These are phyloP conservation scores for Chouioia cunea DNA, from an alignment of 2,888 invertebrate genomes.

Conservation along the genomic window DNA sequence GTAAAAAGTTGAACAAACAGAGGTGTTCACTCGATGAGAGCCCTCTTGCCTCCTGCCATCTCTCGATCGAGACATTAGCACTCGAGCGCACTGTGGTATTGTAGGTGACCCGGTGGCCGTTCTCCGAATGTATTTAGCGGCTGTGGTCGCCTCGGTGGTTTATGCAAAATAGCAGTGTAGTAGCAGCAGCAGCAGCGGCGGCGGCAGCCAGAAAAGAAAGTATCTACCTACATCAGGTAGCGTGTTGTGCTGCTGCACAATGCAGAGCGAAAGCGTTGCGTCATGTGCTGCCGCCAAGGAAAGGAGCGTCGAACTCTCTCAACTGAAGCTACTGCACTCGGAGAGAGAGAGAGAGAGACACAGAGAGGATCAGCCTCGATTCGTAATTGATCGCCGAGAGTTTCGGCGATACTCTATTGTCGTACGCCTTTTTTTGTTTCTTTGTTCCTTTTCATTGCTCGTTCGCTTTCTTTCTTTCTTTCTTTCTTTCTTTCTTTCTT, in stretches of 20 bases:
- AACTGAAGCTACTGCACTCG: too few species aligned
- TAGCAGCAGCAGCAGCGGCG: neutral
- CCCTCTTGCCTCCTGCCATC: too few species aligned
- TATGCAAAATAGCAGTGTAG: neutral
- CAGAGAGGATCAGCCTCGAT: neutral
- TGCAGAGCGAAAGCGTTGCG: slow-evolving; percentile 25
- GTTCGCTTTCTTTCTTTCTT: too few species aligned
- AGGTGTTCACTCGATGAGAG: too few species aligned
- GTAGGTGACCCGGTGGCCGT: slow-evolving; percentile 24
- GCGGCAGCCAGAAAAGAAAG: neutral
- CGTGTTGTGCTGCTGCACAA: neutral
- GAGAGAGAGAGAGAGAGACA: too few species aligned
- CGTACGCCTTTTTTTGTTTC: too few species aligned
- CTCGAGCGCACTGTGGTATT: neutral
- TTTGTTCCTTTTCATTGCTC: too few species aligned
- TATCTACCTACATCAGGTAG: neutral
- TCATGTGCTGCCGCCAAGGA: neutral
- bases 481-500: too few species aligned
- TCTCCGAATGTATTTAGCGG: neutral
- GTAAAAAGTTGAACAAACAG: too few species aligned
- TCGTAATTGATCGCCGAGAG: slow-evolving; percentile 19
- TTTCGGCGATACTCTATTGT: slow-evolving; percentile 6
- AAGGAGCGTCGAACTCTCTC: too few species aligned
- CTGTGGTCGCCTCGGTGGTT: slow-evolving; percentile 1
- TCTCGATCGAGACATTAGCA: too few species aligned